Evolutionary conservation across 1,140 invertebrate species (phyloP), one percentile per base, ranked within the genome.

Genomic region (Sinella curviseta): DNA sequence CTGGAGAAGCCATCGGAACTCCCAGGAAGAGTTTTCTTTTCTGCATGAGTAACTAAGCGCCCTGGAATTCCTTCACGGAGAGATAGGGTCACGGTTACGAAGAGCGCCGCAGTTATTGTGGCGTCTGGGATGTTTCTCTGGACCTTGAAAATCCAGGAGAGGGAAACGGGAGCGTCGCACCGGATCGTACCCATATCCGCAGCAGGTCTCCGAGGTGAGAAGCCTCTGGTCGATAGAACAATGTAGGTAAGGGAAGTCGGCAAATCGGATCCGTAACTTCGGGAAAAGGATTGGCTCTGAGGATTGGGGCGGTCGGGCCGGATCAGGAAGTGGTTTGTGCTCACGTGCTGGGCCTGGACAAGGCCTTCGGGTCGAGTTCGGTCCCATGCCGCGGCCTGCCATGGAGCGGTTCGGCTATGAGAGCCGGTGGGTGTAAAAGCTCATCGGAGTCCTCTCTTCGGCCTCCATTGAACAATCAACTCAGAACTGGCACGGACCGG

Each of bases 181-280:
- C 86, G 70, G 87, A 85, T 91, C 91, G 91, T 93, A 92, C 91
- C 90, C 89, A 92, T 93, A 93, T 91, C 92, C 91, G 91, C 92
- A 93, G 90, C 92, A 92, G 92, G 92, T 94, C 92, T 94, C 92
- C 92, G 92, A 94, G 93, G 92, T 93, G 89, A 92, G 91, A 88
- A 94, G 92, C 92, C 93, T 94, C 92, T 94, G 92, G 92, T 93
- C 85, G 91, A 93, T 93, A 92, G 92, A 93, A 89, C 90, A 94
- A 94, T 93, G 92, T 93, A 93, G 92, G 90, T 93, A 94, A 94
- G 92, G 92, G 91, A 93, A 93, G 91, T 93, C 90, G 90, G 89
- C 90, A 93, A 93, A 91, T 89, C 91, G 87, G 92, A 93, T 93
- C 91, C 91, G n/a, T n/a, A n/a, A n/a, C n/a, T n/a, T n/a, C n/a